Evolutionary conservation across 2,797 vertebrate species (phyloP).

Genomic region (Limosa lapponica): DNA sequence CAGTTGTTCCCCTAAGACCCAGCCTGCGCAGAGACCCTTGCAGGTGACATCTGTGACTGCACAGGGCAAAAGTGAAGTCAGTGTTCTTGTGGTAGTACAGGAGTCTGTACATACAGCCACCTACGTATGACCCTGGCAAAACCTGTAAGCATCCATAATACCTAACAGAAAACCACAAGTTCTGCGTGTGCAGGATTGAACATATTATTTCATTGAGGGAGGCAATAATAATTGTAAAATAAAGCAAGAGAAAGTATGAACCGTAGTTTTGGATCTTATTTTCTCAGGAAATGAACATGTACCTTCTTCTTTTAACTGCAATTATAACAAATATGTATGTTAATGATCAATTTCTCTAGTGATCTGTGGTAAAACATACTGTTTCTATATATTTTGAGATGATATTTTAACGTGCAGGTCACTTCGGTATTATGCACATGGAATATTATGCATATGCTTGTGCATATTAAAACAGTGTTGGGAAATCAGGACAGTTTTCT

Average conservation of each 20-base stretch:
- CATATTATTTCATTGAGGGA: fast-evolving
- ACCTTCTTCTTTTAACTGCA: not conserved
- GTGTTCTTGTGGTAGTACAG: not conserved
- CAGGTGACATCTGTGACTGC: not conserved
- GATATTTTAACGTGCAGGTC: not conserved
- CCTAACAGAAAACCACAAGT: not conserved
- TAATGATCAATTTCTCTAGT: not conserved
- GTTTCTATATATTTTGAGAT: not conserved
- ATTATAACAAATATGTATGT: not conserved
- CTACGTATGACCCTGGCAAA: not conserved
- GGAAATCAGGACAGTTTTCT: not conserved
- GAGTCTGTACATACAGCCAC: not conserved
- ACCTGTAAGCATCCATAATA: not conserved
- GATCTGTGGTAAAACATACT: not conserved
- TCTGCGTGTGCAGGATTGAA: not conserved
- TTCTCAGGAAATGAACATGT: not conserved
- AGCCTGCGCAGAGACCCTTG: not conserved
- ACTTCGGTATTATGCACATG: not conserved
- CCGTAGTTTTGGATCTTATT: not conserved
- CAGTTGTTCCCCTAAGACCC: not conserved
- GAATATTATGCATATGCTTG: not conserved
- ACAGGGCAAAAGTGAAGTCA: not conserved
- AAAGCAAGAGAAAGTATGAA: not conserved
- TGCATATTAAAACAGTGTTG: not conserved
- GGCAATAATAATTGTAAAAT: not conserved